phyloP scores from a whole-genome alignment of 2,113 vertebrate species.

The Mixornis gularis region DNA sequence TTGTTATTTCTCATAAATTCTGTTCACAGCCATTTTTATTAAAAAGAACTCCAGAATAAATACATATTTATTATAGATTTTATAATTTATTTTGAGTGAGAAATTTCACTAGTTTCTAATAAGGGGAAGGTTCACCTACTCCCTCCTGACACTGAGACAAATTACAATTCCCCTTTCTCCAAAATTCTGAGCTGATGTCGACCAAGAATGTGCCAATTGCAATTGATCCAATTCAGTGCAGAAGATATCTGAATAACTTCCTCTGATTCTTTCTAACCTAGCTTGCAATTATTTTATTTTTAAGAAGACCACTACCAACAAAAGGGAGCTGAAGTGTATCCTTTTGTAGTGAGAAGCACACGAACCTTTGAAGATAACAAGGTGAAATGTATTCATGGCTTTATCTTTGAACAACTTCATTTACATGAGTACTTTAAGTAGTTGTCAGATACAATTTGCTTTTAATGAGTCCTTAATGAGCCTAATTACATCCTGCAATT shows the following conservation, averaged over 20 bases:
- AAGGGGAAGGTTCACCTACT: background rate
- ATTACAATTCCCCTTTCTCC: background rate
- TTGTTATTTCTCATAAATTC: background rate
- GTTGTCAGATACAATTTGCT: background rate
- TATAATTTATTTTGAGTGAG: background rate
- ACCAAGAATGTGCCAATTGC: background rate
- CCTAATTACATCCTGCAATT: background rate
- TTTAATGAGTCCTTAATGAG: constrained; percentile 26
- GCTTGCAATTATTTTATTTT: background rate
- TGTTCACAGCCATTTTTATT: background rate
- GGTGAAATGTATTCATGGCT: background rate
- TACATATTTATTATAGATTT: background rate
- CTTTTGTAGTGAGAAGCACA: background rate
- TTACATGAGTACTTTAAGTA: background rate
- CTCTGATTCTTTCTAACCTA: background rate
- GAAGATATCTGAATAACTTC: background rate
- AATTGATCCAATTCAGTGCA: background rate
- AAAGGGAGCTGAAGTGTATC: background rate
- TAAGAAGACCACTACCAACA: background rate
- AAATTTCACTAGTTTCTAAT: background rate
- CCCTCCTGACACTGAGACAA: rapidly evolving
- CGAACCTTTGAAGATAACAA: background rate
- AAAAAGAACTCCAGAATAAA: background rate
- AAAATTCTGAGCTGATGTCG: background rate
- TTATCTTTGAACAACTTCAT: background rate